Base-by-base conservation (phyloP, 2,113 vertebrate genomes). In the Aramus guarauna region DNA sequence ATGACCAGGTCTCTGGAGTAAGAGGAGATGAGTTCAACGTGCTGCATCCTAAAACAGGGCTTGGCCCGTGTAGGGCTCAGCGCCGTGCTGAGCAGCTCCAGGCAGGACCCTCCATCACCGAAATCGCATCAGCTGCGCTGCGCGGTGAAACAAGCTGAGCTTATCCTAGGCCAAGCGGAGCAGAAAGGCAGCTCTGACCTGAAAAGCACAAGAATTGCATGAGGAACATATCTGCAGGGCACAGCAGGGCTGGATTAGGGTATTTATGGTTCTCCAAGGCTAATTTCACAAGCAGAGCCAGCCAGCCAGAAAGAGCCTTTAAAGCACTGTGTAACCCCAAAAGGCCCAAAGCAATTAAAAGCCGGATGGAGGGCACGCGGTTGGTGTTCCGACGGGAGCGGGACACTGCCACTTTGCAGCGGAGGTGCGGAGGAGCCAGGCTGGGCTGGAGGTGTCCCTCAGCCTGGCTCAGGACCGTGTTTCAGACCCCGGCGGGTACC, bases 261-360 rank as follows among this genome's bases (percentile, higher is more conserved):
- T 80, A 69, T 71, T 93, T 88, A 9, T 67, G 82, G 55, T 9
- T 90, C 93, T 66, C 73, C 32, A 37, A 66, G 82, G 71, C 71
- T 67, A 36, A 88, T 92, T 94, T 75, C 82, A 67, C 75, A 63
- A 63, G 62, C 86, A 73, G 34, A 95, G 47, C 69, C 84, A 91
- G 80, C 15, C 95, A 85, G 75, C n/a, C 69, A 90, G 85, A 22
- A 56, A 73, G 81, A 79, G 78, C 82, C 88, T 92, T 79, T 55
- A 73, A 67, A 95, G 85, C 63, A 68, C n/a, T 2, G 4, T 0
- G 0, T 10, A 85, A 90, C 67, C 82, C 81, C 90, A 58, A 30
- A 76, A 59, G 75, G 53, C 90, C 55, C 60, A 80, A 95, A 80
- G 67, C 90, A 93, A 84, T 88, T 30, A 88, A 77, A 82, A 86